Evolutionary conservation across 2,797 vertebrate species (phyloP).

Genomic region (Thunnus albacares): DNA sequence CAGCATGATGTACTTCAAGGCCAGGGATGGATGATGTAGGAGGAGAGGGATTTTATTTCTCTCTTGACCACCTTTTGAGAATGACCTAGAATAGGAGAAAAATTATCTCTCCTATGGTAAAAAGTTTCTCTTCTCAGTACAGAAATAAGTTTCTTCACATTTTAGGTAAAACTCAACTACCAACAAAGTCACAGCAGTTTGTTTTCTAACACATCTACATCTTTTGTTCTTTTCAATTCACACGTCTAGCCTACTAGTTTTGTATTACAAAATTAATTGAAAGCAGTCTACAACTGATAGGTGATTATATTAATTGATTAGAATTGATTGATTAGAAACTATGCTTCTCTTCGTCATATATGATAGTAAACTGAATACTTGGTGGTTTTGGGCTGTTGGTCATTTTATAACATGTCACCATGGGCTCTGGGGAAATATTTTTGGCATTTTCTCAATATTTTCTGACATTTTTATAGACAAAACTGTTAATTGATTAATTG

Average conservation of each 20-base stretch:
- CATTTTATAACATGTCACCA: too few species aligned
- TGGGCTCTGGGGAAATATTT: too few species aligned
- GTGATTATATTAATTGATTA: too few species aligned
- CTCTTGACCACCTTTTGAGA: conserved; percentile 69
- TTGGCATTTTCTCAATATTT: too few species aligned
- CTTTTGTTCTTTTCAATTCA: not conserved
- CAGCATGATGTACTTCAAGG: conserved; percentile 56
- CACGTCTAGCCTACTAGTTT: not conserved
- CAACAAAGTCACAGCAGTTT: not conserved
- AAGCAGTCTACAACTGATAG: not conserved
- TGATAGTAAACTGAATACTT: too few species aligned
- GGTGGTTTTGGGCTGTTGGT: too few species aligned
- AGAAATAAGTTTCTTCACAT: conserved; percentile 25
- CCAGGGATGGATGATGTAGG: conserved; percentile 65
- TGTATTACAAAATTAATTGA: not conserved
- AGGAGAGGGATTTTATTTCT: conserved; percentile 66
- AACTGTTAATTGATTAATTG: not conserved
- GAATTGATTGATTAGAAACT: too few species aligned
- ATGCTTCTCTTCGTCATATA: too few species aligned
- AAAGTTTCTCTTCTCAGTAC: conserved; percentile 33
- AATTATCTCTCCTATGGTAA: conserved; percentile 27
- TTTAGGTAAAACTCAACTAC: not conserved
- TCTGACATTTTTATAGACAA: not conserved
- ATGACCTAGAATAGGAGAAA: conserved; percentile 72
- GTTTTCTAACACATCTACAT: not conserved